These are phyloP conservation scores for Rhinolophus ferrumequinum DNA, from an alignment of 2,113 vertebrate species.

Conservation along the genomic window DNA sequence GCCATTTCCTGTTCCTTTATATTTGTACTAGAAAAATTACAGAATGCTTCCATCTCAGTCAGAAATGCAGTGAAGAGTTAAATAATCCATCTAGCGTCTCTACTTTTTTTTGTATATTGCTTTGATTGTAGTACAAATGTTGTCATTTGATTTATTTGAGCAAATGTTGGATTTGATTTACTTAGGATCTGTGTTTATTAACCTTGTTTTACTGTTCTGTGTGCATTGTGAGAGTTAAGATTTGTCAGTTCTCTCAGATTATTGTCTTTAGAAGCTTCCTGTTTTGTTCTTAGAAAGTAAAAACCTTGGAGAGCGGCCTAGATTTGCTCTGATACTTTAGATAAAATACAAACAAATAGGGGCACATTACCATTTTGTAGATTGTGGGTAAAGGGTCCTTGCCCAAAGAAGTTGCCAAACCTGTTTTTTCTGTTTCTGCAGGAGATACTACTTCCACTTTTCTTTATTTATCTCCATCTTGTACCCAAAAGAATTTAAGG, in stretches of 20 bases:
- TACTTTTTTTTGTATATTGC: not conserved
- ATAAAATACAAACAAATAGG: not conserved
- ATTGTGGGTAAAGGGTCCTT: not conserved
- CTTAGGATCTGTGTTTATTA: conserved; percentile 8
- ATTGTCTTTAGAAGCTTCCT: conserved; percentile 22
- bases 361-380: not conserved
- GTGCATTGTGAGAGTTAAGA: not conserved
- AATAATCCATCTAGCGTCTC: not conserved
- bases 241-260: not conserved
- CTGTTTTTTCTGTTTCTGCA: not conserved
- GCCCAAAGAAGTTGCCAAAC: not conserved
- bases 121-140: not conserved
- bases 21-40: conserved; percentile 26
- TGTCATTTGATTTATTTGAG: not conserved
- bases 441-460: not conserved
- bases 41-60: not conserved
- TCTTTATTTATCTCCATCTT: not conserved
- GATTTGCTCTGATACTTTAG: conserved; percentile 37
- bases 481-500: conserved; percentile 26
- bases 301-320: not conserved
- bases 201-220: not conserved
- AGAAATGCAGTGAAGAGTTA: not conserved
- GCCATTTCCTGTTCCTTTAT: conserved; percentile 10
- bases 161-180: not conserved
- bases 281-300: not conserved